phyloP scores from a whole-genome alignment of 2,797 vertebrate species.

The Arctocebus calabarensis region DNA sequence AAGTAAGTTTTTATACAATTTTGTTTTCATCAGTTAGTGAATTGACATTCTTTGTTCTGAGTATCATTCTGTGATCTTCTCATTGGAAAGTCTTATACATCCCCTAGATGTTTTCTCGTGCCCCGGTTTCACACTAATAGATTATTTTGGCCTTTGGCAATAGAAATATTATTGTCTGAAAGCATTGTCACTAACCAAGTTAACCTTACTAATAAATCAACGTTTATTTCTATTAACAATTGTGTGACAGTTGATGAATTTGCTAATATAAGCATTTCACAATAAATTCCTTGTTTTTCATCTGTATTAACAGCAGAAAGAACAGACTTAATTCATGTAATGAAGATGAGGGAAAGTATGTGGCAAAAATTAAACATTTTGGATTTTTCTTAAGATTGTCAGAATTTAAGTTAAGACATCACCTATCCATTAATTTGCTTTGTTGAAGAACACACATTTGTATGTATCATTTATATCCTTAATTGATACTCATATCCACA shows the following conservation, averaged over 20 bases:
- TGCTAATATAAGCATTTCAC: neutral
- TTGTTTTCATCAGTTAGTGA: conserved; percentile 68
- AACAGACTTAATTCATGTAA: conserved; percentile 16
- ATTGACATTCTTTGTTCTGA: conserved; percentile 69
- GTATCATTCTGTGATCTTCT: conserved; percentile 65
- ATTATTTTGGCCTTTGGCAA: conserved; percentile 69
- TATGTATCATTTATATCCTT: conserved; percentile 46
- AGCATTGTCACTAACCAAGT: conserved; percentile 46
- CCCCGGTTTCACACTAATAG: conserved; percentile 53
- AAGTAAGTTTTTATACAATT: conserved; percentile 71
- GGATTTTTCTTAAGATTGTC: neutral
- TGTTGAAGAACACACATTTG: neutral
- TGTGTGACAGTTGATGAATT: neutral
- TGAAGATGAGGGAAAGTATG: neutral
- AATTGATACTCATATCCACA: neutral
- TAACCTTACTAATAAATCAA: conserved; percentile 4
- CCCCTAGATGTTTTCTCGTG: conserved; percentile 41
- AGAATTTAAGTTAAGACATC: conserved; percentile 29
- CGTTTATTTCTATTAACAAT: conserved; percentile 18
- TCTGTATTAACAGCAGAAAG: neutral
- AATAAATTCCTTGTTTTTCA: neutral
- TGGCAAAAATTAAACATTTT: neutral
- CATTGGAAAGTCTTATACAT: neutral
- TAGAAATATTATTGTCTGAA: conserved; percentile 68
- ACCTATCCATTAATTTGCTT: conserved; percentile 8